Conservation (phyloP, 2,888 invertebrate genomes). For the Branchinecta sandiegonensis region DNA sequence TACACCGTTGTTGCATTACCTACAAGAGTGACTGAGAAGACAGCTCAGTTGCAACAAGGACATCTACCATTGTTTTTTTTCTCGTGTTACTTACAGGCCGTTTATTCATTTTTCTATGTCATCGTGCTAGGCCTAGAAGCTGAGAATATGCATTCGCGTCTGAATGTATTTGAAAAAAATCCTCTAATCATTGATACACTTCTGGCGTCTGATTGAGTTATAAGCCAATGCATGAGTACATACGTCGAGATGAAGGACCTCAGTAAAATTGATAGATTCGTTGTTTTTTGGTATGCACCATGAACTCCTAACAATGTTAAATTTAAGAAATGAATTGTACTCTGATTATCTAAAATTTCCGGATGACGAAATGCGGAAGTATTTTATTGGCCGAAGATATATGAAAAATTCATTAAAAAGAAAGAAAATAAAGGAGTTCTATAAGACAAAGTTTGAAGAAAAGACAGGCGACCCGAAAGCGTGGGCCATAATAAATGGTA, state of each 20-base stretch:
- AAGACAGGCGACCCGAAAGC: no score
- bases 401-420: no score
- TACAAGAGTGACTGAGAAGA: neutral
- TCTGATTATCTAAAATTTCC: no score
- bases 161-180: constrained; percentile 1
- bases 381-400: no score
- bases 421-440: no score
- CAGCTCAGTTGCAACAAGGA: neutral
- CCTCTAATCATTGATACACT: neutral
- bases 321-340: no score
- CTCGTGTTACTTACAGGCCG: neutral
- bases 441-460: no score
- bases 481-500: no score
- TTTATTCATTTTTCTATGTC: neutral
- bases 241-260: neutral
- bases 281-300: neutral
- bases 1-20: neutral
- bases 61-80: no score
- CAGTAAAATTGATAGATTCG: neutral
- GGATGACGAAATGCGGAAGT: no score
- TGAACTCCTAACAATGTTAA: no score
- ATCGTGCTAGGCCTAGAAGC: constrained; percentile 7
- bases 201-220: constrained; percentile 8
- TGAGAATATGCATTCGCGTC: neutral
- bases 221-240: neutral